Base-by-base conservation (phyloP, 2,797 vertebrate species). In the Coilia nasus region DNA sequence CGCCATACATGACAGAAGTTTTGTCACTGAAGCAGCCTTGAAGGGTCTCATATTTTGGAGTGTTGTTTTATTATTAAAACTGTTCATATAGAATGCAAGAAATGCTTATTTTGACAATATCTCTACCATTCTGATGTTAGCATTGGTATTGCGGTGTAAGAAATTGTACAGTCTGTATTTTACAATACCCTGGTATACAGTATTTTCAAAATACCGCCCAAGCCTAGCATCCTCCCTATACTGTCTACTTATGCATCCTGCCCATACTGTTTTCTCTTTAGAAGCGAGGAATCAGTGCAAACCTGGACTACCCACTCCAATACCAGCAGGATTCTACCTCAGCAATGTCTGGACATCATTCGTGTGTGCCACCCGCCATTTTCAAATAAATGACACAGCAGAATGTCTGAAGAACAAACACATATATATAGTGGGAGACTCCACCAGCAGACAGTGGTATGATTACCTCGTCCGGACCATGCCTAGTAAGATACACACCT, bases 291-390 rank as follows among this genome's bases (percentile, higher is more conserved):
- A 59, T 10, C 80, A 12, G 41, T 88, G 87, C 35, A 86, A 50
- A 85, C n/a, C 81, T 15, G 87, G 87, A 0, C 1, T 86, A 47
- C 71, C 28, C 1, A 86, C 60, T 46, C 87, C 89, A 44, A 85
- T 86, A 81, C 87, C 88, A 46, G 88, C 90, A 28, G 92, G 91
- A 4, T 93, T 92, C 84, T 93, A 92, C 86, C 46, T 89, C 2
- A 54, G 82, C 19, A 83, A 90, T 0, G 46, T 75, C 14, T 92
- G 91, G 92, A 83, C 83, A 6, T 92, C 90, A 0, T 85, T 86
- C 44, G 59, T 84, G 4, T 94, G 84, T 31, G 46, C 56, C 14
- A 59, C 35, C 1, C 15, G 17, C 0, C 21, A 28, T 5, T 87
- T 84, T 1, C 50, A 0, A 17, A 1, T 25, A 15, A 0, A 15